A percentile compares a stretch with the other conserved stretches of the same genome.
Conservation (phyloP, 2,113 vertebrate genomes). For the Thamnophis sirtalis region DNA sequence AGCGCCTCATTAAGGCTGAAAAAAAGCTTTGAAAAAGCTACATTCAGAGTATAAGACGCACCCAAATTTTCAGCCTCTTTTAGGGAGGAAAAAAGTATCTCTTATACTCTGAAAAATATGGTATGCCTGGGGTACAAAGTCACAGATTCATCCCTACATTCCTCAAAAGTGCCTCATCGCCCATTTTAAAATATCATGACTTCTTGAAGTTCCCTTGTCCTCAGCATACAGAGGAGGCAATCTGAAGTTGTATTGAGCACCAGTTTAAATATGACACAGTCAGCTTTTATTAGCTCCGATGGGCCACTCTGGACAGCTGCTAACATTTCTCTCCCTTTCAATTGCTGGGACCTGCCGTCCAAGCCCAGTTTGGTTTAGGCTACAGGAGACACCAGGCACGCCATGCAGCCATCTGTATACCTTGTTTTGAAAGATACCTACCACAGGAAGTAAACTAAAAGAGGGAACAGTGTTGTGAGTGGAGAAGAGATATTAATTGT, state of each 20-base stretch:
- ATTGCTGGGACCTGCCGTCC: not conserved
- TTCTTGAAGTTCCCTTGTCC: not conserved
- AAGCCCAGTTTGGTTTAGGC: not conserved
- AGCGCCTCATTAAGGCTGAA: no score
- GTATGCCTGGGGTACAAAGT: not conserved
- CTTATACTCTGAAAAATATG: no score
- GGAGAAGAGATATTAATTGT: not conserved
- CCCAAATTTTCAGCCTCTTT: no score
- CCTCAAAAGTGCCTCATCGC: not conserved
- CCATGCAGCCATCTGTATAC: not conserved
- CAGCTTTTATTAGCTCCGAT: not conserved
- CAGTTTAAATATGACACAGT: not conserved
- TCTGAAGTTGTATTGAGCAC: not conserved
- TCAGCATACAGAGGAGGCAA: not conserved
- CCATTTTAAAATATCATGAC: not conserved
- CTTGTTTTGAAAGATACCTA: not conserved
- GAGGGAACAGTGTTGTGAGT: not conserved
- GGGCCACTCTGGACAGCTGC: not conserved
- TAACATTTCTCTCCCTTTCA: not conserved
- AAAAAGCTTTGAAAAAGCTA: no score
- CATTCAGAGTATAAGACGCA: no score
- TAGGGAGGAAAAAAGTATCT: no score
- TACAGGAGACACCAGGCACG: not conserved
- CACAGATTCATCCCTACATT: not conserved
- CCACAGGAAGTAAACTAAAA: not conserved